Conservation (phyloP, 2,113 vertebrate species). For the Phainopepla nitens region DNA sequence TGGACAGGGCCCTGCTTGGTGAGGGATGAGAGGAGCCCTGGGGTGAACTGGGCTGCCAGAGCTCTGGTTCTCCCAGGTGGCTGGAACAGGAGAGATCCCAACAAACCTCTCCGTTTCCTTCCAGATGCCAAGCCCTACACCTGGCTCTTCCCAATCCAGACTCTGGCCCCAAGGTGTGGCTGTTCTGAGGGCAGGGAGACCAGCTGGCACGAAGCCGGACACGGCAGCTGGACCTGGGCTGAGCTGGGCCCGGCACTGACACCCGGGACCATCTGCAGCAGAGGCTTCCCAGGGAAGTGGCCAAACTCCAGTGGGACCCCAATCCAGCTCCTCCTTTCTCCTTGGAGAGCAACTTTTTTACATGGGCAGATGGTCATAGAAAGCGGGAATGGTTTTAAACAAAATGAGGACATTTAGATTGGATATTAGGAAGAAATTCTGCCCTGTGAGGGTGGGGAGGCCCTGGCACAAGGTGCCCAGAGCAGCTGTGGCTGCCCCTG, state of each 20-base stretch:
- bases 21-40: not conserved
- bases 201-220: not conserved
- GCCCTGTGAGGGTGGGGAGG: not conserved
- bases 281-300: not conserved
- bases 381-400: not conserved
- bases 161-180: not conserved
- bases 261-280: accelerated
- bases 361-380: too few species aligned
- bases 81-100: not conserved
- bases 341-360: not conserved
- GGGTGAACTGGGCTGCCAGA: not conserved
- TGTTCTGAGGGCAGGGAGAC: not conserved
- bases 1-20: accelerated
- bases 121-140: not conserved
- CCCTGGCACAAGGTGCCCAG: not conserved
- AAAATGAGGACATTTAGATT: not conserved
- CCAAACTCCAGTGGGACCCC: not conserved
- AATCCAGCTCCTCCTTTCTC: not conserved
- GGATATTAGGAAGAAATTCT: not conserved
- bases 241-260: accelerated
- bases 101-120: not conserved
- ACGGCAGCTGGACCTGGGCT: accelerated
- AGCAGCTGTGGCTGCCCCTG: not conserved
- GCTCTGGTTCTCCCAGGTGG: accelerated
- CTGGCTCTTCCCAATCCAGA: not conserved